Percentiles rank a stretch among this genome's conserved stretches.
These are phyloP conservation scores for Cephonodes hylas DNA, from an alignment of 2,888 invertebrate genomes.

Conservation along the genomic window DNA sequence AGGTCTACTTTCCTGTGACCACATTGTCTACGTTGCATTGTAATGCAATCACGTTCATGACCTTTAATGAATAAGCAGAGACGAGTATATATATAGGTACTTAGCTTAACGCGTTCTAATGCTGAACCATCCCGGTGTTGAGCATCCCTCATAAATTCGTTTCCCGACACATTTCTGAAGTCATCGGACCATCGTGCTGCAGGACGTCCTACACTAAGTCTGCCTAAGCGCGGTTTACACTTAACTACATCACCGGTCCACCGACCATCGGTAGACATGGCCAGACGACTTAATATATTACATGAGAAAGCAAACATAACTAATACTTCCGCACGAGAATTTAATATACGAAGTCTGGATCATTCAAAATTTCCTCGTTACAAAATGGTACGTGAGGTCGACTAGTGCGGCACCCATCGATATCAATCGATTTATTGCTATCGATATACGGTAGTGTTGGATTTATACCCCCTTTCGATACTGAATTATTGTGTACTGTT, in stretches of 20 bases:
- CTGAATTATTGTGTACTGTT: conserved; percentile 30
- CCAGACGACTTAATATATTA: too few relatives aligned
- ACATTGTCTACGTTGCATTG: not conserved
- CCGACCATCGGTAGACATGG: too few relatives aligned
- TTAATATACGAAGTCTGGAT: not conserved
- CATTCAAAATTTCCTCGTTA: not conserved
- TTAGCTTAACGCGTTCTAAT: not conserved
- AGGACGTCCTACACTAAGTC: too few relatives aligned
- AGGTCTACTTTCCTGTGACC: not conserved
- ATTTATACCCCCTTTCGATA: conserved; percentile 32
- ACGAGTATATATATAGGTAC: not conserved
- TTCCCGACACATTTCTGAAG: too few relatives aligned
- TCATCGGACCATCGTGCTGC: too few relatives aligned
- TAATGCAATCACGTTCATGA: conserved; percentile 15
- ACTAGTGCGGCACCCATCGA: not conserved
- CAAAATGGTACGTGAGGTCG: not conserved
- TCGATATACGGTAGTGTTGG: conserved; percentile 31
- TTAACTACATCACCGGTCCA: too few relatives aligned
- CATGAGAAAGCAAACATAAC: too few relatives aligned
- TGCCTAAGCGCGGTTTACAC: too few relatives aligned
- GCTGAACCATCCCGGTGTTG: too few relatives aligned
- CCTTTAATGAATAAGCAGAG: not conserved
- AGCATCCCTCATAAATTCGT: too few relatives aligned
- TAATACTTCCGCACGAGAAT: too few relatives aligned
- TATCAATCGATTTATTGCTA: conserved; percentile 36